Conservation (phyloP, 2,888 invertebrate species). For the Xestobium rufovillosum region DNA sequence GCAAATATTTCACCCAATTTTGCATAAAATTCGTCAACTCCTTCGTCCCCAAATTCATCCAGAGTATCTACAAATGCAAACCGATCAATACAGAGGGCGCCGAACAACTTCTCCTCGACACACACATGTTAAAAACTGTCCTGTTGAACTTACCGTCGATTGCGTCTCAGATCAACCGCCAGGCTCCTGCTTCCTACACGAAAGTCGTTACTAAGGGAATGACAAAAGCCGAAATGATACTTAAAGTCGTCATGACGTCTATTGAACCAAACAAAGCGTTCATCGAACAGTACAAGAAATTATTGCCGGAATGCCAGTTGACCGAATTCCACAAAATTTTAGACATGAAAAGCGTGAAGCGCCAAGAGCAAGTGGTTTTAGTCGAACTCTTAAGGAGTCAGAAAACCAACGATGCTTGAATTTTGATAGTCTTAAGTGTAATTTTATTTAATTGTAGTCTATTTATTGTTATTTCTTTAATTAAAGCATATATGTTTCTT, state of each 20-base stretch:
- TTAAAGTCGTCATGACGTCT: constrained; percentile 97
- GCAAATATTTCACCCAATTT: constrained; percentile 97
- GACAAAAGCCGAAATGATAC: constrained; percentile 96
- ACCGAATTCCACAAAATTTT: constrained; percentile 90
- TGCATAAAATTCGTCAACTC: constrained; percentile 94
- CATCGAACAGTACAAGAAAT: constrained; percentile 80
- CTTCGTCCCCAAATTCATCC: constrained; percentile 91
- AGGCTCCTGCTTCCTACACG: constrained; percentile 81
- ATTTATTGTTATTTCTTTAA: too few relatives aligned
- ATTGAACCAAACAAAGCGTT: constrained; percentile 72
- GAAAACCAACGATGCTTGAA: constrained; percentile 20
- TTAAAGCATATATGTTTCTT: too few relatives aligned
- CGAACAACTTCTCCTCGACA: constrained; percentile 88
- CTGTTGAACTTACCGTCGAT: constrained; percentile 90
- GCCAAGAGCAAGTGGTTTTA: constrained; percentile 49
- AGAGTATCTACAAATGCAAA: constrained; percentile 84
- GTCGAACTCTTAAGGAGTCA: constrained; percentile 52
- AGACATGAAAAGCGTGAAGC: constrained; percentile 82
- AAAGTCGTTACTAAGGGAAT: constrained; percentile 69
- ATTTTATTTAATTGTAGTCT: too few relatives aligned
- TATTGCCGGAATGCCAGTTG: constrained; percentile 82
- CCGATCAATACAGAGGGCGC: constrained; percentile 86
- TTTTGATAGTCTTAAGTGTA: too few relatives aligned
- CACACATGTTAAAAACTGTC: constrained; percentile 90
- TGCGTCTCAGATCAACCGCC: constrained; percentile 78